Evolutionary conservation across 37 sponge, comb jelly and placozoan genomes (phyloP).

Genomic region (Aplysina aerophoba): DNA sequence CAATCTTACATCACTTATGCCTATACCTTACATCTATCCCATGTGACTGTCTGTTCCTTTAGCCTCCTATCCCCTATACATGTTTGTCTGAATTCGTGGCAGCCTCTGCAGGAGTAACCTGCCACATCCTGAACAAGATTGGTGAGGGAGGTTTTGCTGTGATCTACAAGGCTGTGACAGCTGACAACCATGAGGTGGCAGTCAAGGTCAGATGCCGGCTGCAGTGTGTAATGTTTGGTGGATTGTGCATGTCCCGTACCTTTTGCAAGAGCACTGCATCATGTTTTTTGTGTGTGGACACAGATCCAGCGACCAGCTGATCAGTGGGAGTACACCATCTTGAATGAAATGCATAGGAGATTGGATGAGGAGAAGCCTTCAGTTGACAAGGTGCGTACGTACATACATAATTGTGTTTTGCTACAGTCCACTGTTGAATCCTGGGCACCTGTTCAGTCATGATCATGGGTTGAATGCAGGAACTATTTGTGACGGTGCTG

Average conservation of each 20-base stretch:
- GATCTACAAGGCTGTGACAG: not conserved
- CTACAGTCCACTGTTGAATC: too few species aligned
- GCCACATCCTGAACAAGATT: not conserved
- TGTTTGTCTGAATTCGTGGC: too few species aligned
- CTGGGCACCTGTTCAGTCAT: too few species aligned
- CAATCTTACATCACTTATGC: too few species aligned
- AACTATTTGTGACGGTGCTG: conserved; percentile 4
- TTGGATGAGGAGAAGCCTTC: not conserved
- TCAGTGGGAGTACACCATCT: not conserved
- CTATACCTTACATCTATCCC: too few species aligned
- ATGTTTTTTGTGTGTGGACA: not conserved
- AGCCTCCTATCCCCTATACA: too few species aligned
- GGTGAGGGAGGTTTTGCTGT: conserved; percentile 7
- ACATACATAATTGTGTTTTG: too few species aligned
- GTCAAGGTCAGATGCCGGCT: not conserved
- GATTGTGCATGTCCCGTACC: not conserved
- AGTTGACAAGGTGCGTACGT: not conserved
- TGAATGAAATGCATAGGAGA: not conserved
- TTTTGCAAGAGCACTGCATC: not conserved
- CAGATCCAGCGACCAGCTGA: conserved; percentile 4
- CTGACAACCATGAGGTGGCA: not conserved
- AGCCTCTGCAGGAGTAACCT: not conserved
- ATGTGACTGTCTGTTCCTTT: too few species aligned
- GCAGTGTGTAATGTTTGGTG: not conserved
- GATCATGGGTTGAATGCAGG: conserved; percentile 7